Conservation (phyloP, 2,113 vertebrate genomes). For the Pholis gunnellus region DNA sequence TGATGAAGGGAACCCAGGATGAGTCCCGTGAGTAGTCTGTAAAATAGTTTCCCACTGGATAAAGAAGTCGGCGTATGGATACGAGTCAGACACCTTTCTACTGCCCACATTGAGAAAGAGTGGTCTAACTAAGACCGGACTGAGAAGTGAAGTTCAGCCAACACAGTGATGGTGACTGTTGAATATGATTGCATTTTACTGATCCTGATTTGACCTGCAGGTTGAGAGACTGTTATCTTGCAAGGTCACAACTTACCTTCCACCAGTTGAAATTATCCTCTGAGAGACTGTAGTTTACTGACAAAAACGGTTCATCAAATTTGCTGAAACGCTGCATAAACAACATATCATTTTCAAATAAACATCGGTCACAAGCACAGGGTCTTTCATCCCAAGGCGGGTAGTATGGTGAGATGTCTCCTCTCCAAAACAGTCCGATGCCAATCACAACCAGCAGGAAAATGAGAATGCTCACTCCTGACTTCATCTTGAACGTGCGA, state of each 20-base stretch:
- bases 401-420: neutral
- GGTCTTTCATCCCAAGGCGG: fast-evolving
- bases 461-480: neutral
- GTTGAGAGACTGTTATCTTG: neutral
- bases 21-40: too few species aligned
- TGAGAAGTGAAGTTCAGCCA: too few species aligned
- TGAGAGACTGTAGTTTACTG: neutral
- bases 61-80: too few species aligned
- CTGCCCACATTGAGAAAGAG: too few species aligned
- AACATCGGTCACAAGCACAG: slow-evolving; percentile 24
- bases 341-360: neutral
- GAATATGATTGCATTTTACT: neutral
- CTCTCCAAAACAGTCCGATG: neutral
- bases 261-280: slow-evolving; percentile 53
- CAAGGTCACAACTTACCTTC: slow-evolving; percentile 35
- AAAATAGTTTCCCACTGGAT: too few species aligned
- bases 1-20: too few species aligned
- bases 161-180: neutral
- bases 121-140: too few species aligned
- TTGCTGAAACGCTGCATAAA: neutral
- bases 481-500: neutral
- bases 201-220: neutral
- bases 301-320: slow-evolving; percentile 37
- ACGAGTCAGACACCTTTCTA: too few species aligned
- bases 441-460: neutral